Base-by-base conservation (phyloP, 2,888 invertebrate species). In the Lypha dubia region DNA sequence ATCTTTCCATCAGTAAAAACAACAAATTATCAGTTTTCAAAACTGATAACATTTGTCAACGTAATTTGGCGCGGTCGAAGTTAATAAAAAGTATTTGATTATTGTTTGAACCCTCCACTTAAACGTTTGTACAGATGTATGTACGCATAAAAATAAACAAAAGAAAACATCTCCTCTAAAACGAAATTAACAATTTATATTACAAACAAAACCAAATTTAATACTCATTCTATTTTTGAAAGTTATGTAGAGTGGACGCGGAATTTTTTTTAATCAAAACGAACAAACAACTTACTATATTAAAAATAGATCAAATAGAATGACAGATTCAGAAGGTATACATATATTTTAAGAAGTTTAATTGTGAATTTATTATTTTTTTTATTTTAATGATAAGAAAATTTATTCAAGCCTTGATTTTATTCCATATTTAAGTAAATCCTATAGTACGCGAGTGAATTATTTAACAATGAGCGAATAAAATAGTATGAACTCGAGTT, bases 271-370 rank as follows among this genome's bases (percentile, higher is more conserved):
- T 6, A 51, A 11, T 60, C 17, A 49, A 41, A n/a, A 60, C 22
- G n/a, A 46, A 32, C 28, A 32, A 24, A 67, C n/a, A 28, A 44
- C 15, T n/a, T 1, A 44, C 15, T 1, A n/a, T 44, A 49, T 20
- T 20, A 20, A 49, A 49, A 49, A 20, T 17, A 28, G 28, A 68
- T 76, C 82, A 63, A 83, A 68, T 79, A 82, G 53, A 81, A 87
- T 87, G 87, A 71, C 86, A 38, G 86, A 87, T 74, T 85, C 77
- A 71, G 87, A 88, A 86, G 88, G 88, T 88, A 75, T 1, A 11
- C 87, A 75, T 1, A 11, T 2, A 67, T 65, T 46, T 41, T 35
- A 24, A 53, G 13, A 3, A 17, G 6, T 49, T 49, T 3, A 35
- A 1, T 8, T 35, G 20, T 35, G 15, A 53, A 53, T 15, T 15